Conservation (phyloP, 2,888 invertebrate genomes). For the Odontocerum albicorne region DNA sequence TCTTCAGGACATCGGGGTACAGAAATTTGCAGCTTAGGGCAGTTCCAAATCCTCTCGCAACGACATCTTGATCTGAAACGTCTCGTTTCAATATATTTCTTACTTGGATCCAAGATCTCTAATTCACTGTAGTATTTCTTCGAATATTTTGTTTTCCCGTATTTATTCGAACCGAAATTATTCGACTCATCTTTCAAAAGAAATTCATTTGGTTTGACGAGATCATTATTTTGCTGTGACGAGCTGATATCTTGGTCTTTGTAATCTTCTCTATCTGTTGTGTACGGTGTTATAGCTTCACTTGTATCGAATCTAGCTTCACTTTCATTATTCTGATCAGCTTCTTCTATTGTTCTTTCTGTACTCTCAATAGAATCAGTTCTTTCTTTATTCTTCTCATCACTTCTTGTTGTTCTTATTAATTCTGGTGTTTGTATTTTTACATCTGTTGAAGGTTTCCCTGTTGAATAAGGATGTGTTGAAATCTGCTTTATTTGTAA, state of each 20-base stretch:
- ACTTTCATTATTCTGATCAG: slow-evolving; percentile 28
- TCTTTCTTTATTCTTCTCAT: slow-evolving; percentile 7
- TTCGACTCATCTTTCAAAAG: background rate
- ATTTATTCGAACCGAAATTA: background rate
- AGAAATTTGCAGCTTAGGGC: slow-evolving; percentile 53
- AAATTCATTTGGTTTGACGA: slow-evolving; percentile 9
- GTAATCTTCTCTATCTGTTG: background rate
- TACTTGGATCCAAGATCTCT: slow-evolving; percentile 39
- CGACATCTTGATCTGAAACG: slow-evolving; percentile 49
- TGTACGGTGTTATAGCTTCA: slow-evolving; percentile 21
- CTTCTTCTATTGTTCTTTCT: slow-evolving; percentile 12
- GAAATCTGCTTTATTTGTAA: slow-evolving; percentile 39
- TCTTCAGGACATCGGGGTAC: slow-evolving; percentile 54
- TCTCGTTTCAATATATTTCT: slow-evolving; percentile 46
- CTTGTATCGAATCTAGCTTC: slow-evolving; percentile 35
- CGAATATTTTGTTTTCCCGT: slow-evolving; percentile 39
- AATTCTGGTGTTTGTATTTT: slow-evolving; percentile 9
- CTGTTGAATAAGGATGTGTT: slow-evolving; percentile 9
- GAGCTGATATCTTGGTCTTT: slow-evolving; percentile 3
- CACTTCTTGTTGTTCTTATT: slow-evolving; percentile 24
- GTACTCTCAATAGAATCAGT: background rate
- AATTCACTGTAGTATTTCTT: slow-evolving; percentile 44
- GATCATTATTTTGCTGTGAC: slow-evolving; percentile 27
- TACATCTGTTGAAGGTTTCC: slow-evolving; percentile 2
- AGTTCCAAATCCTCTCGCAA: slow-evolving; percentile 55